phyloP scores from a whole-genome alignment of 1,140 invertebrate species.

The Bombus cullumanus region DNA sequence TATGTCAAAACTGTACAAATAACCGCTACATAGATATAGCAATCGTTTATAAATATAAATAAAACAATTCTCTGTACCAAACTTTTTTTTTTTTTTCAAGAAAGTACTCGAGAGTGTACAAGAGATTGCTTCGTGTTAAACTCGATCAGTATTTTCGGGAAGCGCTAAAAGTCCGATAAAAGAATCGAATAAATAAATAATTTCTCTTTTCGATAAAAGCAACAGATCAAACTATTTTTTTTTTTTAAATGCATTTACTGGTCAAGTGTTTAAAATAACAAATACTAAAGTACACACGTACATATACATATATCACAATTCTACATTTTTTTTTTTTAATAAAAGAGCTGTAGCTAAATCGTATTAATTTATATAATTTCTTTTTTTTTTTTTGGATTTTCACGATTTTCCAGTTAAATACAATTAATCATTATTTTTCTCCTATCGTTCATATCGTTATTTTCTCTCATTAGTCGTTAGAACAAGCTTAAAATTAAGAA shows the following conservation, averaged over 20 bases:
- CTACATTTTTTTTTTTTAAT: not conserved
- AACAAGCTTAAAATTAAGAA: slow-evolving; percentile 8
- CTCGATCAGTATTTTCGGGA: not conserved
- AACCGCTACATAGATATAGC: no score
- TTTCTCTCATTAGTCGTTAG: not conserved
- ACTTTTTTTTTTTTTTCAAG: not conserved
- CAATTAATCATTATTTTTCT: not conserved
- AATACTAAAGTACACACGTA: slow-evolving; percentile 14
- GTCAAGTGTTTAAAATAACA: slow-evolving; percentile 22
- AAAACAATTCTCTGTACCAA: not conserved
- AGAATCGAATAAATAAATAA: not conserved
- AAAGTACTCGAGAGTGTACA: not conserved
- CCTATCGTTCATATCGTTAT: not conserved
- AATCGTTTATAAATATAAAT: not conserved
- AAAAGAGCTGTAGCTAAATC: not conserved
- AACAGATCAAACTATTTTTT: not conserved
- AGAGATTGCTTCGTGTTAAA: not conserved
- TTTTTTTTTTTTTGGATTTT: not conserved
- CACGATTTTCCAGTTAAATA: not conserved
- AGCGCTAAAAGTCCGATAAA: not conserved
- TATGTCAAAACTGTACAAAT: not conserved
- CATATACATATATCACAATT: slow-evolving; percentile 22
- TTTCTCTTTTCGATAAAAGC: not conserved
- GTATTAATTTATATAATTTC: not conserved
- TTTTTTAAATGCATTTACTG: slow-evolving; percentile 4